A percentile compares a stretch with the other conserved stretches of the same genome.
phyloP scores from a whole-genome alignment of 2,113 vertebrate species.

The Takifugu flavidus region DNA sequence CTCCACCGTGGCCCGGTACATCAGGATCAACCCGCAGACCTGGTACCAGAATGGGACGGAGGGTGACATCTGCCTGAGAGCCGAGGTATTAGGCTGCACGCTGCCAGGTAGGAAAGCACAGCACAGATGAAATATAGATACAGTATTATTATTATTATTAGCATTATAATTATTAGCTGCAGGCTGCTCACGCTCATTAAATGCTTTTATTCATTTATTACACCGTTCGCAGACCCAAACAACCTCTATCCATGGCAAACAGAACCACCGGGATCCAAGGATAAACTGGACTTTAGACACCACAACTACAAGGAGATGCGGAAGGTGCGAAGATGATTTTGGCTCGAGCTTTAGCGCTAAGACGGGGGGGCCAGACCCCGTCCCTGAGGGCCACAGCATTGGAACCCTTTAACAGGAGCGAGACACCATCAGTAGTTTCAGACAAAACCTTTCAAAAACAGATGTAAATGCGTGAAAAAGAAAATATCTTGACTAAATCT shows the following conservation, averaged over 20 bases:
- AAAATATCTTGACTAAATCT: no score
- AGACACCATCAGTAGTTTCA: no score
- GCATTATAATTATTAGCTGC: neutral
- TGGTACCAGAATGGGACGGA: conserved; percentile 87
- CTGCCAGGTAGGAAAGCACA: conserved; percentile 68
- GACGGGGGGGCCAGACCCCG: conserved; percentile 11
- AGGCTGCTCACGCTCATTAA: neutral
- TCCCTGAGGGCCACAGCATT: no score
- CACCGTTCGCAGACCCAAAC: conserved; percentile 73
- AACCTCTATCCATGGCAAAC: conserved; percentile 75
- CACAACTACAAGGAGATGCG: conserved; percentile 95
- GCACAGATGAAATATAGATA: no score
- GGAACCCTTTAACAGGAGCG: no score
- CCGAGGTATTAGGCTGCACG: conserved; percentile 88
- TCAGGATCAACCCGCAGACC: conserved; percentile 86
- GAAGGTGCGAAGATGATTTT: conserved; percentile 73
- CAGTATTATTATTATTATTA: no score
- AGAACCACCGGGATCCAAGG: conserved; percentile 68
- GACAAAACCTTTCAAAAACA: no score
- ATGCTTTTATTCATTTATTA: neutral
- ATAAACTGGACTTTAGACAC: conserved; percentile 90
- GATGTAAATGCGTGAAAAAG: no score
- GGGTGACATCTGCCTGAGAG: conserved; percentile 81
- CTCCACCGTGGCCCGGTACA: conserved; percentile 80
- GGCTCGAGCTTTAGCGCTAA: neutral